A percentile compares a stretch with the other conserved stretches of the same genome.
These are phyloP conservation scores for Ochotona curzoniae DNA, from an alignment of 2,113 vertebrate species.

Conservation along the genomic window DNA sequence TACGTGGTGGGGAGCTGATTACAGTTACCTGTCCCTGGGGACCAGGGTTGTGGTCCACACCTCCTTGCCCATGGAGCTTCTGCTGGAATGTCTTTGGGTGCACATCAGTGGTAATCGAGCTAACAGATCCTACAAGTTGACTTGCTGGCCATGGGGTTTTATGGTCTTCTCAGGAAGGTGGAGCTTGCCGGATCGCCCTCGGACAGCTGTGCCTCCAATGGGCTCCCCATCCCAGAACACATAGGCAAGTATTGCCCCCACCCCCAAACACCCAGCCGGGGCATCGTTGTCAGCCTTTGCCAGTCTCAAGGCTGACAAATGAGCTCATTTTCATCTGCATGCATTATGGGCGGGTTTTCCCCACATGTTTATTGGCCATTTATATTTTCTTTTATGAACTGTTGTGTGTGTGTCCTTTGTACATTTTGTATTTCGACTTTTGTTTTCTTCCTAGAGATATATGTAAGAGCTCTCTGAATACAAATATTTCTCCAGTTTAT, in stretches of 20 bases:
- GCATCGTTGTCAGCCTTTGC: not conserved
- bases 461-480: slow-evolving; percentile 28
- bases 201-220: not conserved
- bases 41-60: not conserved
- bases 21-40: not conserved
- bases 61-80: not conserved
- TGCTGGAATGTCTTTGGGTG: not conserved
- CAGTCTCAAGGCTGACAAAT: not conserved
- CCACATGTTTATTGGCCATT: slow-evolving; percentile 18
- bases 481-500: slow-evolving; percentile 57
- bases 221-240: not conserved
- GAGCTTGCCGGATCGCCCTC: not conserved
- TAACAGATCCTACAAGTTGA: fast-evolving
- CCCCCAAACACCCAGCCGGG: not conserved
- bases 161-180: not conserved
- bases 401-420: not conserved
- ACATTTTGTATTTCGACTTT: slow-evolving; percentile 33
- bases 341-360: not conserved
- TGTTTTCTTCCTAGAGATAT: not conserved
- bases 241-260: fast-evolving
- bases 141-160: fast-evolving
- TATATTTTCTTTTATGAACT: slow-evolving; percentile 54
- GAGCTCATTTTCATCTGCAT: not conserved
- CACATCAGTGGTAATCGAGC: not conserved
- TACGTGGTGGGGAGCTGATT: not conserved